Percentiles rank a stretch among this genome's conserved stretches.
Evolutionary conservation across 2,113 vertebrate species (phyloP).

Genomic region (Pelvicachromis taeniatus): DNA sequence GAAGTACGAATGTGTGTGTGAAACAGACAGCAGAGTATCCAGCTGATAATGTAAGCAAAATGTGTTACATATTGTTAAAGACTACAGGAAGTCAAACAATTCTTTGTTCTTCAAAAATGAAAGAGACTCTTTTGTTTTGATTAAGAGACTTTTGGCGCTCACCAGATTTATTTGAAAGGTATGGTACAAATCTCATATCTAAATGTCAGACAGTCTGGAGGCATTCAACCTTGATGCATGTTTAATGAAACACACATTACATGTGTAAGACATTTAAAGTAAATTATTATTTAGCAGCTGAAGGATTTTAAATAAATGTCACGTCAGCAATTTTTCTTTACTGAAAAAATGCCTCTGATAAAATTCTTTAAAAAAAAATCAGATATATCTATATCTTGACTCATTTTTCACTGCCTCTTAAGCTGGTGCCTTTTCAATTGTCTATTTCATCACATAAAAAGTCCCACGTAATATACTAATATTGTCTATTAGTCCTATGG

Average conservation of each 20-base stretch:
- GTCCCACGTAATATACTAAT: not conserved
- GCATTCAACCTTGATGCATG: not conserved
- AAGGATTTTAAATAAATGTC: not conserved
- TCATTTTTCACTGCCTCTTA: not conserved
- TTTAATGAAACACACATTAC: not conserved
- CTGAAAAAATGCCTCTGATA: not conserved
- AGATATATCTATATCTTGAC: not conserved
- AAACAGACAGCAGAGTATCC: not conserved
- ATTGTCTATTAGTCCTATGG: not conserved
- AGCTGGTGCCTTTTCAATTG: not conserved
- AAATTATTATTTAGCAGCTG: not conserved
- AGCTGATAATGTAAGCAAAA: not conserved
- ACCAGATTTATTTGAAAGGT: not conserved
- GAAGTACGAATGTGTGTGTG: not conserved
- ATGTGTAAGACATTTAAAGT: not conserved
- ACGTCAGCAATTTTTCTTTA: not conserved
- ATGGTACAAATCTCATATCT: not conserved
- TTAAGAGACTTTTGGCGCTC: not conserved
- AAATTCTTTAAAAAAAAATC: not conserved
- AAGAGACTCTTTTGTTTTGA: not conserved
- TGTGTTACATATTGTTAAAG: not conserved
- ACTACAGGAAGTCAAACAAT: not conserved
- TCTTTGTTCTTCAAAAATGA: not conserved
- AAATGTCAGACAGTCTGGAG: not conserved
- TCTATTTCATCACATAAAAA: not conserved